A percentile compares a stretch with the other conserved stretches of the same genome.
phyloP scores from a whole-genome alignment of 2,888 invertebrate species.

The Tanypteryx hageni region DNA sequence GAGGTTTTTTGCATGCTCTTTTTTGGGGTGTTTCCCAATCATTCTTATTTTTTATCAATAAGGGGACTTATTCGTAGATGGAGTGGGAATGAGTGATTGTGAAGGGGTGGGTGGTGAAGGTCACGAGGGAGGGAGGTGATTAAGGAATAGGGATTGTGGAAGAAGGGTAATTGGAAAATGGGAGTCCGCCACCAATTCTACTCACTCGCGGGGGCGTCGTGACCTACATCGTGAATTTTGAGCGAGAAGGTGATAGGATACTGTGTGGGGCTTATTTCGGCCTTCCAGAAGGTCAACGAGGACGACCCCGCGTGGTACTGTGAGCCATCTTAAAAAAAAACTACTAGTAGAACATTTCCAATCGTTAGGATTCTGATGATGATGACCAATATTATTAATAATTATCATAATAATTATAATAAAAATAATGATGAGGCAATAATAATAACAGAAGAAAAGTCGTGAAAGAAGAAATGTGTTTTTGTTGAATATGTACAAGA shows the following conservation, averaged over 20 bases:
- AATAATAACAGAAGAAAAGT: conserved; percentile 44
- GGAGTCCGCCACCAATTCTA: conserved; percentile 55
- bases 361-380: conserved; percentile 60
- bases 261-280: conserved; percentile 21
- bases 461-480: neutral
- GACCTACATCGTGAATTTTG: neutral
- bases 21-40: conserved; percentile 16
- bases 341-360: conserved; percentile 47
- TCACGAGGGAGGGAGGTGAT: neutral
- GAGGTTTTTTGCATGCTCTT: conserved; percentile 43
- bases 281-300: neutral
- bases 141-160: neutral
- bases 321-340: conserved; percentile 46
- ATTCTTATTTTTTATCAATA: neutral
- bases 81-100: neutral
- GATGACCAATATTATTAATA: conserved; percentile 41
- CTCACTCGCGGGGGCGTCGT: conserved; percentile 41
- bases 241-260: neutral
- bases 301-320: conserved; percentile 44
- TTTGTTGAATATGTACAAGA: conserved; percentile 18
- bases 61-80: neutral
- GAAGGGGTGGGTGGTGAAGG: conserved; percentile 20
- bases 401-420: conserved; percentile 56
- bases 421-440: conserved; percentile 57
- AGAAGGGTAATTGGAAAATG: neutral